Percentiles rank a stretch among this genome's conserved stretches.
Evolutionary conservation across 2,797 vertebrate genomes (phyloP).

Genomic region (Halcyon badia): DNA sequence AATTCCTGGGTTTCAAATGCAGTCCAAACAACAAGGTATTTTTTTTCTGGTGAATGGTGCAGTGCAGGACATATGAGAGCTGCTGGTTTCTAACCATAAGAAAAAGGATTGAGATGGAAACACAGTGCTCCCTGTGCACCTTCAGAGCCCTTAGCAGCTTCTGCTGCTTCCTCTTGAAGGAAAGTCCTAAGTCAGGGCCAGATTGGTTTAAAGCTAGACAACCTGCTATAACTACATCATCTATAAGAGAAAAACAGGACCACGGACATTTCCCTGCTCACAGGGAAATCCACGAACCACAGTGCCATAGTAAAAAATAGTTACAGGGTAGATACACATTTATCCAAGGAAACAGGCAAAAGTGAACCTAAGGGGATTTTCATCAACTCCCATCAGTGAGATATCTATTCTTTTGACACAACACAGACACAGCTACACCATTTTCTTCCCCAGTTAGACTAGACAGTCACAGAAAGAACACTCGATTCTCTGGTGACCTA

Average conservation of each 20-base stretch:
- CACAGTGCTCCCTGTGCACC: neutral
- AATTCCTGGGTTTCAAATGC: neutral
- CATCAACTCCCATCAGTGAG: neutral
- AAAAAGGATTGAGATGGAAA: neutral
- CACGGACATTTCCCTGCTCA: neutral
- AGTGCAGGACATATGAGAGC: neutral
- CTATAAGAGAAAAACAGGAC: neutral
- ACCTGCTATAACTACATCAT: neutral
- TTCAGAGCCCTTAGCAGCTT: neutral
- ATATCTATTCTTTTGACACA: neutral
- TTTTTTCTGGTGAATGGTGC: neutral
- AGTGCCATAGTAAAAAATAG: accelerated
- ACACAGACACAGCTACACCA: neutral
- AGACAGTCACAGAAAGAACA: neutral
- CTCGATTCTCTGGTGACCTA: neutral
- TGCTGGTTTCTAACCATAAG: neutral
- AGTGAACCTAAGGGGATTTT: neutral
- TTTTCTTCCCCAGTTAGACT: neutral
- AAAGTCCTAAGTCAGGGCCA: neutral
- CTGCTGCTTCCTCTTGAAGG: neutral
- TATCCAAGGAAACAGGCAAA: neutral
- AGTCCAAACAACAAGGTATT: neutral
- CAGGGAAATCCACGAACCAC: neutral
- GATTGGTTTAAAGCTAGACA: neutral
- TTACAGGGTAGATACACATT: accelerated